phyloP scores from a whole-genome alignment of 2,888 invertebrate species.

The Lucinisca nassula region DNA sequence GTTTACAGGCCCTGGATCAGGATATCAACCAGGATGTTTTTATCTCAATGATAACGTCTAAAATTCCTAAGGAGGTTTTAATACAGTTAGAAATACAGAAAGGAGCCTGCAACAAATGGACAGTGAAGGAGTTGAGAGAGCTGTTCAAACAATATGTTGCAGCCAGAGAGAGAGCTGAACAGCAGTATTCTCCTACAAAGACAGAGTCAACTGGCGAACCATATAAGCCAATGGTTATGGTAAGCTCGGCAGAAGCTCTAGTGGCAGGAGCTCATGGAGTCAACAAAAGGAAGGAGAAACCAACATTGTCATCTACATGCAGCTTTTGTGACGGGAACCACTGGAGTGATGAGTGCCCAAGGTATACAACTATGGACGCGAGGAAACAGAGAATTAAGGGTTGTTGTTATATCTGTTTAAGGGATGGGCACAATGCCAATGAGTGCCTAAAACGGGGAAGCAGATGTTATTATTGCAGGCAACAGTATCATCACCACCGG shows the following conservation, averaged over 20 bases:
- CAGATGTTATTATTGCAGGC: conserved; percentile 36
- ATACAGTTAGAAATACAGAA: conserved; percentile 43
- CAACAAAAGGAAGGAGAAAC: too few relatives aligned
- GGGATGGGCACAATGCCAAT: not conserved
- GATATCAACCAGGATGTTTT: conserved; percentile 37
- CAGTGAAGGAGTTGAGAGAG: conserved; percentile 9
- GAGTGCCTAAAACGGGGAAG: conserved; percentile 16
- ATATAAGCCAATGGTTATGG: not conserved
- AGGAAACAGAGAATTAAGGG: conserved; percentile 35
- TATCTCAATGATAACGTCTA: conserved; percentile 27
- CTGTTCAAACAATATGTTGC: conserved; percentile 6
- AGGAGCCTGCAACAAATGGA: conserved; percentile 14
- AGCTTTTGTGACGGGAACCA: not conserved
- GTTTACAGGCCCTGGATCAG: conserved; percentile 21
- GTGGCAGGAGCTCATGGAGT: not conserved
- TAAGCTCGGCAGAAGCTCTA: conserved; percentile 10
- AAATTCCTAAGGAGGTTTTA: conserved; percentile 22
- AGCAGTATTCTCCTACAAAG: not conserved
- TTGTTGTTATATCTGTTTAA: conserved; percentile 31
- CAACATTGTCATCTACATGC: not conserved
- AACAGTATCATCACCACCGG: conserved; percentile 31
- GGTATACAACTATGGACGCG: conserved; percentile 23
- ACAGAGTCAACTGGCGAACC: not conserved
- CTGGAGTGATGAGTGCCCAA: conserved; percentile 47
- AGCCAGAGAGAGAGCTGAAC: conserved; percentile 20